phyloP scores from a whole-genome alignment of 2,888 invertebrate species.

The Danaus chrysippus region DNA sequence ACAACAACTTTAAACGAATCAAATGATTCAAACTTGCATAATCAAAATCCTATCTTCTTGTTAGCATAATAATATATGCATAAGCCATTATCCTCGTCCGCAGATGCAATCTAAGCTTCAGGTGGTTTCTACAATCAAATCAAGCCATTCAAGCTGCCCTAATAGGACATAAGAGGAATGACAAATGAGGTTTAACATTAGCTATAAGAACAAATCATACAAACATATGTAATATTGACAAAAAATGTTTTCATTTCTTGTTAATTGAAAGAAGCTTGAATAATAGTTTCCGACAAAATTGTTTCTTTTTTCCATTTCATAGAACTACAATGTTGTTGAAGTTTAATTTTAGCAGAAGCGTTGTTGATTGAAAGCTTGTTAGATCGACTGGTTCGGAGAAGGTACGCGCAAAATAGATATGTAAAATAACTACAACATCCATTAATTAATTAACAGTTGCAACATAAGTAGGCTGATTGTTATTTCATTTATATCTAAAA shows the following conservation, averaged over 20 bases:
- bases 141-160: conserved; percentile 14
- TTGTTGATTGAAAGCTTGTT: too few relatives aligned
- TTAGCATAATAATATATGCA: conserved; percentile 5
- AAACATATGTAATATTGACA: neutral
- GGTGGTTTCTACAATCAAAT: conserved; percentile 16
- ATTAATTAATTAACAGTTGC: too few relatives aligned
- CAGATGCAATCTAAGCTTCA: conserved; percentile 12
- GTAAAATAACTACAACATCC: too few relatives aligned
- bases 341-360: too few relatives aligned
- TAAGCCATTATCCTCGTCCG: conserved; percentile 6
- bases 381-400: too few relatives aligned
- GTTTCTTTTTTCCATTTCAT: too few relatives aligned
- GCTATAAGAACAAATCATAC: neutral
- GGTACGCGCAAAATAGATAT: too few relatives aligned
- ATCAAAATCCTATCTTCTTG: neutral
- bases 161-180: conserved; percentile 7
- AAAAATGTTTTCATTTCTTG: neutral
- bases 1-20: neutral
- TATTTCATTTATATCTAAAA: too few relatives aligned
- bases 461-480: too few relatives aligned
- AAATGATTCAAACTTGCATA: neutral
- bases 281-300: too few relatives aligned
- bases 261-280: too few relatives aligned
- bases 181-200: neutral
- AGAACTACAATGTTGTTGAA: too few relatives aligned